Percentiles rank a stretch among this genome's conserved stretches.
phyloP scores from a whole-genome alignment of 2,888 invertebrate species.

The Anthophora plumipes region DNA sequence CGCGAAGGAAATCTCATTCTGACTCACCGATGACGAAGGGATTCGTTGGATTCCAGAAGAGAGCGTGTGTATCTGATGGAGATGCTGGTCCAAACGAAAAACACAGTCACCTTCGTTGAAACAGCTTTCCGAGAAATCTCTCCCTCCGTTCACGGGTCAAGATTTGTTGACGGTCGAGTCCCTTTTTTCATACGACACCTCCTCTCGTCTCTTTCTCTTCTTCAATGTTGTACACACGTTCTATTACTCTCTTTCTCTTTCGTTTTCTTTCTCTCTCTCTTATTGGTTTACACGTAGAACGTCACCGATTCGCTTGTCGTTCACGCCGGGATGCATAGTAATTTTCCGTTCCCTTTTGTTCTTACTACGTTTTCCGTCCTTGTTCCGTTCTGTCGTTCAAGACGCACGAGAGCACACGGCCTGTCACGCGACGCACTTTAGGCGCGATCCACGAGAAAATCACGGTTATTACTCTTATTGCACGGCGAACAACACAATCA shows the following conservation, averaged over 20 bases:
- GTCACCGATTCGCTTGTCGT: slow-evolving; percentile 4
- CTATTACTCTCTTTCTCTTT: neutral
- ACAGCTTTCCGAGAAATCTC: slow-evolving; percentile 43
- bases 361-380: slow-evolving; percentile 23
- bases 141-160: slow-evolving; percentile 26
- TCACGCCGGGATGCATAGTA: slow-evolving; percentile 8
- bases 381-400: neutral
- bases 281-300: neutral
- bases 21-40: slow-evolving; percentile 27
- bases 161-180: slow-evolving; percentile 41
- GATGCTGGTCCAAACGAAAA: slow-evolving; percentile 24
- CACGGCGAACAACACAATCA: neutral
- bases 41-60: slow-evolving; percentile 35
- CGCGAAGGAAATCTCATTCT: neutral
- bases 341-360: slow-evolving; percentile 31
- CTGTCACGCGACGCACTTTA: slow-evolving; percentile 56
- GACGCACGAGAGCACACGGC: slow-evolving; percentile 29
- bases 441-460: slow-evolving; percentile 31
- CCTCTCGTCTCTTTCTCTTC: slow-evolving; percentile 8
- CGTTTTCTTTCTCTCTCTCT: slow-evolving; percentile 1
- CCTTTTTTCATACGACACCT: slow-evolving; percentile 14
- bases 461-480: neutral
- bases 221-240: neutral
- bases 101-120: slow-evolving; percentile 29
- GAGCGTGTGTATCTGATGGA: neutral